Base-by-base conservation (phyloP, 2,888 invertebrate species). In the Mechanitis messenoides region DNA sequence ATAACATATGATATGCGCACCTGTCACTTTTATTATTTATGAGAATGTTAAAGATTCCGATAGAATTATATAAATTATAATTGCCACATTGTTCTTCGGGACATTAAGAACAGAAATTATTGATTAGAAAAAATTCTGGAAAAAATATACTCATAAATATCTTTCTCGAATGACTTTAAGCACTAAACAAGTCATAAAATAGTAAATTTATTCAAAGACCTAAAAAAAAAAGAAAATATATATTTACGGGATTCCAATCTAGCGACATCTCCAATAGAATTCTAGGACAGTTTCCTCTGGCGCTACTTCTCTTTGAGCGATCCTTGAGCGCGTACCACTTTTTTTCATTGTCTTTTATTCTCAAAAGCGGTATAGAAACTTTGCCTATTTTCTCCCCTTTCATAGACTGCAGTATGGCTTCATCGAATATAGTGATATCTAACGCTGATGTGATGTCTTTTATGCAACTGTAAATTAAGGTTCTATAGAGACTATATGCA, bases 181-280 rank as follows among this genome's bases (percentile, higher is more conserved):
- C 20, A 20, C 20, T 20, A 20, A 20, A 20, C 20, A 20, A 20
- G 20, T 20, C 20, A 20, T 20, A 20, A 20, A 20, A 20, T 20
- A 20, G 20, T 20, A 20, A 20, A 20, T 20, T 20, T 20, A 20
- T 20, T 20, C 20, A 20, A 20, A 20, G 1, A 20, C 20, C 1
- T 20, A 20, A 20, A 20, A 20, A 20, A 20, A 20, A 1, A 20
- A 20, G 20, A 20, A 20, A 20, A 33, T 20, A 56, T 50, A 33
- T 63, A 72, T 74, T 81, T 74, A 90, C 89, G 73, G 89, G 88
- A 70, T 90, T 89, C 88, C 88, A 90, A 28, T 76, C 84, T 4
- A 89, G 71, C 12, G 85, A 83, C 86, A 89, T 88, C 72, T 89
- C 86, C 63, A 90, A 65, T 46, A 84, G 74, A 65, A 90, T 80